These are phyloP conservation scores for Saturnia japonica DNA, from an alignment of 2,888 invertebrate genomes.

Conservation along the genomic window DNA sequence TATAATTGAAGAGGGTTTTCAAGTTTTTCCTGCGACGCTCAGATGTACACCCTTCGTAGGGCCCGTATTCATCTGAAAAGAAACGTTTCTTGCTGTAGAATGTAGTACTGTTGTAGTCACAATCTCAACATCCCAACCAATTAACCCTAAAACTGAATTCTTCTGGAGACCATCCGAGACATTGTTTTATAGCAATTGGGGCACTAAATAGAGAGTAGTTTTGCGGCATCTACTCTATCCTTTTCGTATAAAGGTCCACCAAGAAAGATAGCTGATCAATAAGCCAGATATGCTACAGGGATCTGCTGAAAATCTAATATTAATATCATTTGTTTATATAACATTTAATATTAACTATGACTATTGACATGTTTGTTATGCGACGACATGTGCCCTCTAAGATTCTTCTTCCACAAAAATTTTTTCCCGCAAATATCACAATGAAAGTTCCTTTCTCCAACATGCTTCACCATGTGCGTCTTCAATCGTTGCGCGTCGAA, in stretches of 20 bases:
- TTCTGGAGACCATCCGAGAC: not conserved
- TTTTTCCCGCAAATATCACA: conserved; percentile 80
- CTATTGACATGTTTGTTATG: conserved; percentile 36
- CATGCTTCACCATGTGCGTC: conserved; percentile 69
- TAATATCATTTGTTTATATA: not conserved
- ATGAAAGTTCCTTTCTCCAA: conserved; percentile 75
- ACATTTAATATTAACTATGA: not conserved
- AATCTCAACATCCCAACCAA: not conserved
- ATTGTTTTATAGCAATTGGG: not conserved
- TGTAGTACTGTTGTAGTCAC: not conserved
- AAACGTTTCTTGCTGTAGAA: conserved; percentile 32
- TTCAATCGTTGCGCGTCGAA: conserved; percentile 50
- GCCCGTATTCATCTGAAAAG: conserved; percentile 24
- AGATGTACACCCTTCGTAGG: conserved; percentile 37
- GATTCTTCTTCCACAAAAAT: conserved; percentile 79
- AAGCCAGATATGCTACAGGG: not conserved
- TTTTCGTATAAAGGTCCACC: not conserved
- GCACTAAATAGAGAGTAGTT: not conserved
- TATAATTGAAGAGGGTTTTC: conserved; percentile 70
- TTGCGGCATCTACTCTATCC: not conserved
- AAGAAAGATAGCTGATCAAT: not conserved
- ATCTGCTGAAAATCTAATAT: too few relatives aligned
- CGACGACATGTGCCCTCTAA: conserved; percentile 74
- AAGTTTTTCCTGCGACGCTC: conserved; percentile 67
- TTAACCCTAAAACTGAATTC: not conserved